Percentiles rank a stretch among this genome's conserved stretches.
Conservation (phyloP, 2,797 vertebrate genomes). For the Gambelia wislizenii region DNA sequence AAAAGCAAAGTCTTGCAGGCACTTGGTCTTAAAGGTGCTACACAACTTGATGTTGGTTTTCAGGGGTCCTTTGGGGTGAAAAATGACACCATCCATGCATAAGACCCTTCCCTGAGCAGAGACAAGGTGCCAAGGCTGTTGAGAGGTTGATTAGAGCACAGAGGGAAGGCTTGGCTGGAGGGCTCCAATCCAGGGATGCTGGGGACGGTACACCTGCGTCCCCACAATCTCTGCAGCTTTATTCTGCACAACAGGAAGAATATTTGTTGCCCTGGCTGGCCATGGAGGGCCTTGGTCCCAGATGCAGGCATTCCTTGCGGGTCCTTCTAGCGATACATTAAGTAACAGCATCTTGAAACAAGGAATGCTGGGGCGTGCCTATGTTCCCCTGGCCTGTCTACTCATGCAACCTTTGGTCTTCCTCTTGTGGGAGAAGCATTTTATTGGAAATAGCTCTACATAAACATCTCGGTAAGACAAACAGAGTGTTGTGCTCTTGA, state of each 20-base stretch:
- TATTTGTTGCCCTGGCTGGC: constrained; percentile 9
- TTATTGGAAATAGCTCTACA: constrained; percentile 51
- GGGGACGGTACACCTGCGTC: not conserved
- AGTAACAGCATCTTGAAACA: constrained; percentile 60
- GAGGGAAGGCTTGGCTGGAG: not conserved
- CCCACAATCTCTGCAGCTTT: constrained; percentile 8
- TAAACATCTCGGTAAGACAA: constrained; percentile 53
- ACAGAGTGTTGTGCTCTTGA: constrained; percentile 29
- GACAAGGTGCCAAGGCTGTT: not conserved
- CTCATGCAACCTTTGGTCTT: constrained; percentile 53
- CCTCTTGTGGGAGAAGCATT: constrained; percentile 55
- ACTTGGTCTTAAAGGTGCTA: not conserved
- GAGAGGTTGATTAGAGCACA: not conserved
- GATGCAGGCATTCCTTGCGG: not conserved
- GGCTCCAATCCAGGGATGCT: not conserved
- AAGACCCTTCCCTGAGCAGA: rapidly evolving
- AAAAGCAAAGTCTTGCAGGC: not conserved
- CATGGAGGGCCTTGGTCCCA: constrained; percentile 33
- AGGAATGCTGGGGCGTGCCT: constrained; percentile 33
- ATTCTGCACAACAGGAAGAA: constrained; percentile 35
- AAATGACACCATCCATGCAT: not conserved
- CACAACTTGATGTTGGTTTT: rapidly evolving
- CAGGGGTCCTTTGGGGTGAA: too few relatives aligned
- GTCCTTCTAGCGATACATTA: constrained; percentile 51
- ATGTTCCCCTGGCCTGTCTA: constrained; percentile 68